Evolutionary conservation across 1,140 invertebrate genomes (phyloP), one percentile per base, ranked within the genome.

Genomic region (Cephus cinctus): DNA sequence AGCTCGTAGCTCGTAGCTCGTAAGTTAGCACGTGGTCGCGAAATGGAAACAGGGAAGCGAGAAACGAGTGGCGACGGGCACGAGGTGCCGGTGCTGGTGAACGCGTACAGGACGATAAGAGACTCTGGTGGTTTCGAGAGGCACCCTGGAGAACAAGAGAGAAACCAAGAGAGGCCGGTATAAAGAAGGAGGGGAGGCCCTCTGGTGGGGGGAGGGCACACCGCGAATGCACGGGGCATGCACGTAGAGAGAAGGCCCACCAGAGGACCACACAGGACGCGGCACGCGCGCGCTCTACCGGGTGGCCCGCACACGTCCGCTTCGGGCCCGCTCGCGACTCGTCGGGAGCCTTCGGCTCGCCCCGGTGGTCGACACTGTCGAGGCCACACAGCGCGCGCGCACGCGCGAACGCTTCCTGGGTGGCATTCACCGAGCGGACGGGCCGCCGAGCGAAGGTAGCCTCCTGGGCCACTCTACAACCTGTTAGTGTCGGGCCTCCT

Each of bases 201-300:
- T 35, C 43, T 8, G 32, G 36, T 49, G 40, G 23, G 38, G 42
- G 43, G 25, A 35, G 27, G 36, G 42, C 35, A 31, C 43, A 8
- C 16, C 43, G 34, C 14, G 34, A 9, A 36, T 15, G 34, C 14
- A 18, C 14, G 34, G 14, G 8, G 15, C 4, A 14, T 9, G 6
- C 19, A 36, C 9, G 14, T 15, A 18, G 34, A 14, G 11, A 36
- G 34, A 12, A 36, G 41, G 27, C 30, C 55, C 36, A 18, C 43
- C 39, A 32, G 43, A 44, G 58, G 75, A 76, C 75, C 75, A 77
- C 75, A 77, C 75, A 73, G 65, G 67, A 71, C 54, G 73, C 72
- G 75, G 75, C 75, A 75, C 75, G 75, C 73, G 75, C 75, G 75
- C 75, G 72, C 75, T 75, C 75, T 77, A 76, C 69, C 75, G 75